Evolutionary conservation across 2,113 vertebrate species (phyloP).

Genomic region (Struthio camelus): DNA sequence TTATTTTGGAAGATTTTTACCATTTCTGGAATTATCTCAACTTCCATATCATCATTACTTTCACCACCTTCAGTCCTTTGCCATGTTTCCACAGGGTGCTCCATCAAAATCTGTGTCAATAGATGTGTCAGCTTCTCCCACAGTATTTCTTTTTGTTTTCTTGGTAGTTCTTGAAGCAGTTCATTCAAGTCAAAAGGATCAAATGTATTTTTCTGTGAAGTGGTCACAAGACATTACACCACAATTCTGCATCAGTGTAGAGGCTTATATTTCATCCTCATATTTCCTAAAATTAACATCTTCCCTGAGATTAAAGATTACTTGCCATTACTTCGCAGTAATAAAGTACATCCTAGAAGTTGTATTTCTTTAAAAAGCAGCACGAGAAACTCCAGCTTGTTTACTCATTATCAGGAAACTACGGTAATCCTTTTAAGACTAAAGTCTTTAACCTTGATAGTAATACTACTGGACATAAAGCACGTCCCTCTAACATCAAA

Average conservation of each 20-base stretch:
- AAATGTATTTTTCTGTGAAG: constrained; percentile 79
- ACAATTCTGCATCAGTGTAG: neutral
- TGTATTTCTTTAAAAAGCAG: neutral
- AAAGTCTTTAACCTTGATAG: neutral
- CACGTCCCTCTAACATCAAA: neutral
- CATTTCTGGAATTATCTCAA: constrained; percentile 70
- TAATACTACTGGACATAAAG: neutral
- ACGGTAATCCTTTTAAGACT: neutral
- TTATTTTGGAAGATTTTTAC: constrained; percentile 65
- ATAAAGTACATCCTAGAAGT: neutral
- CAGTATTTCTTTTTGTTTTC: constrained; percentile 82
- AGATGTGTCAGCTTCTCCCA: constrained; percentile 83
- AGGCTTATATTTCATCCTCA: neutral
- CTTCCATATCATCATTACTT: constrained; percentile 74
- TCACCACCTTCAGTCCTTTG: constrained; percentile 1
- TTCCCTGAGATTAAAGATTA: neutral
- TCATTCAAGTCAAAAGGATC: constrained; percentile 87
- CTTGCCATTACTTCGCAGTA: neutral
- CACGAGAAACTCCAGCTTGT: neutral
- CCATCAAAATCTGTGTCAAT: constrained; percentile 77
- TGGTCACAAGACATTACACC: neutral
- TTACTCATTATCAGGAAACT: neutral
- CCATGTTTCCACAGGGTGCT: constrained; percentile 84
- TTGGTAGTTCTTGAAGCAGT: constrained; percentile 87
- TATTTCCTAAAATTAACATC: neutral